A percentile compares a stretch with the other conserved stretches of the same genome.
Conservation (phyloP, 1,140 invertebrate genomes). For the Pseudomyrmex sp. region DNA sequence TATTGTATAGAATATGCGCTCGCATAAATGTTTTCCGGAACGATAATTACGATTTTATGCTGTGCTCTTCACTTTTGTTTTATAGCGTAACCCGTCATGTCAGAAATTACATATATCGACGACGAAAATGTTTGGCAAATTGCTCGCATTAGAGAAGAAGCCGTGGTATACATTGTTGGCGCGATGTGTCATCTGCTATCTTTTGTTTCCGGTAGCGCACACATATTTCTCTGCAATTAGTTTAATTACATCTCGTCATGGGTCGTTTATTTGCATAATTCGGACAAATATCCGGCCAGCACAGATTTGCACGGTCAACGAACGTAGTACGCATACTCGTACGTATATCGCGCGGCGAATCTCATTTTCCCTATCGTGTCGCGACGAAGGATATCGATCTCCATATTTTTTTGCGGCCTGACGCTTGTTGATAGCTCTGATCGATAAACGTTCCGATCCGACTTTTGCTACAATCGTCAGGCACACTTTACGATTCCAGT, state of each 20-base stretch:
- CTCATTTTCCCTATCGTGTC: slow-evolving; percentile 64
- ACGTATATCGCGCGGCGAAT: slow-evolving; percentile 40
- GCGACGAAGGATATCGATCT: slow-evolving; percentile 65
- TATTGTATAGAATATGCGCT: neutral
- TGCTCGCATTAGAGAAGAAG: slow-evolving; percentile 39
- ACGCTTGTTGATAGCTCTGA: slow-evolving; percentile 62
- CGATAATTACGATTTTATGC: slow-evolving; percentile 40
- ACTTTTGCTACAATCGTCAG: slow-evolving; percentile 64
- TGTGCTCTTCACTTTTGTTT: slow-evolving; percentile 1
- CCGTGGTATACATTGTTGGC: slow-evolving; percentile 10
- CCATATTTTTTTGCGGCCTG: slow-evolving; percentile 64
- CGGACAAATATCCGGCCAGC: slow-evolving; percentile 40
- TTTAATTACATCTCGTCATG: slow-evolving; percentile 57
- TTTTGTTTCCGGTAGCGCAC: slow-evolving; percentile 27
- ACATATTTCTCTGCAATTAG: slow-evolving; percentile 51
- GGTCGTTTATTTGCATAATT: slow-evolving; percentile 53
- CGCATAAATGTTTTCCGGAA: slow-evolving; percentile 4
- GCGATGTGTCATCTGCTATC: slow-evolving; percentile 18
- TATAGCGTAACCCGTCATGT: slow-evolving; percentile 29
- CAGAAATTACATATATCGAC: slow-evolving; percentile 49
- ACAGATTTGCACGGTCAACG: slow-evolving; percentile 45
- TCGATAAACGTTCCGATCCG: slow-evolving; percentile 68
- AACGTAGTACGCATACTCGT: neutral
- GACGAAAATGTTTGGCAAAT: slow-evolving; percentile 42
- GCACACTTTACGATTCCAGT: slow-evolving; percentile 8